Conservation (phyloP, 2,888 invertebrate genomes). For the Xestia c-nigrum region DNA sequence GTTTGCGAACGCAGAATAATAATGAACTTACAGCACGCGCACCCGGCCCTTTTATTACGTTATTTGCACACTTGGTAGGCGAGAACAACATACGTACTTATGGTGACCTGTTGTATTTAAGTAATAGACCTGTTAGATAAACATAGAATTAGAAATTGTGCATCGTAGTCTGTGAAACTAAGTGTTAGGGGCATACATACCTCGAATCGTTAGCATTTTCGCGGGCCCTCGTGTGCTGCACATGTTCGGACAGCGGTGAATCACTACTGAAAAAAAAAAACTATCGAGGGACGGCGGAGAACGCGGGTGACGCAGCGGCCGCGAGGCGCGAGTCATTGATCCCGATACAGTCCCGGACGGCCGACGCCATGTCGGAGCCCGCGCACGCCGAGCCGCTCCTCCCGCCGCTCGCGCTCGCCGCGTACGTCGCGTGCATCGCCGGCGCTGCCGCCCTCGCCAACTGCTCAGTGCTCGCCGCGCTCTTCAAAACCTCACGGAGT, state of each 20-base stretch:
- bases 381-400: conserved; percentile 78
- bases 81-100: conserved; percentile 40
- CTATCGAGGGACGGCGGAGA: conserved; percentile 81
- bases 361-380: conserved; percentile 84
- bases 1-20: conserved; percentile 81
- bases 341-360: conserved; percentile 86
- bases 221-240: conserved; percentile 80
- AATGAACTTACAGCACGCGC: conserved; percentile 73
- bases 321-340: conserved; percentile 89
- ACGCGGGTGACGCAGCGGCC: conserved; percentile 84
- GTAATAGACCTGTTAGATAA: conserved; percentile 33
- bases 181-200: conserved; percentile 61
- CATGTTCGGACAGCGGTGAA: conserved; percentile 84
- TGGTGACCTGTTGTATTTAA: conserved; percentile 32
- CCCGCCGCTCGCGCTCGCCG: conserved; percentile 82
- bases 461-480: conserved; percentile 83
- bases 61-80: conserved; percentile 68
- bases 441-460: conserved; percentile 86
- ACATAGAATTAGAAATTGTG: conserved; percentile 56
- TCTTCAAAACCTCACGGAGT: conserved; percentile 85
- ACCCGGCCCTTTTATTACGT: conserved; percentile 63
- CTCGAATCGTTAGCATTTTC: conserved; percentile 67
- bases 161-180: conserved; percentile 38
- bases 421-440: conserved; percentile 81
- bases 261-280: conserved; percentile 85